Conservation (phyloP, 2,797 vertebrate genomes). For the Danio kyathit region DNA sequence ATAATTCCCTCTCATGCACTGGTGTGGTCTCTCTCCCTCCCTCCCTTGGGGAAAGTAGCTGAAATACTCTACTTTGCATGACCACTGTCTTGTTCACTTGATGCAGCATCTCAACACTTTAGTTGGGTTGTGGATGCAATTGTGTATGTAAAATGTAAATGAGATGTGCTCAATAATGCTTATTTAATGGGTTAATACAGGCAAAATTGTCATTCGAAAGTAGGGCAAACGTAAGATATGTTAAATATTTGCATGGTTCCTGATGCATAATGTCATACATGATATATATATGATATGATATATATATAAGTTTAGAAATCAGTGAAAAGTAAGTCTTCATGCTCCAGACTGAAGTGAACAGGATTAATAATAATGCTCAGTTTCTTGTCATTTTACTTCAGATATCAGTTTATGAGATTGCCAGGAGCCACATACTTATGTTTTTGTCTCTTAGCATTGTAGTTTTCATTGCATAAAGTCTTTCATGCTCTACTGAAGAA, state of each 20-base stretch:
- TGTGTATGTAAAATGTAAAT: neutral
- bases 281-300: no score
- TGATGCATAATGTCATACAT: no score
- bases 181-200: conserved; percentile 3
- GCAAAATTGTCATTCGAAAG: conserved; percentile 52
- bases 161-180: neutral
- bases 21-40: conserved; percentile 13
- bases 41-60: conserved; percentile 1
- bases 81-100: conserved; percentile 15
- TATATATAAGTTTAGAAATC: no score
- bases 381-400: no score
- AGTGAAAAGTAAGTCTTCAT: no score
- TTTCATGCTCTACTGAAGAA: no score
- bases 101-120: conserved; percentile 25
- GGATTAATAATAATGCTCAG: no score
- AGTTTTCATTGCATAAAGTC: no score
- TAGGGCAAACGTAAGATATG: conserved; percentile 72
- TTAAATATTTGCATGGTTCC: neutral
- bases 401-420: no score
- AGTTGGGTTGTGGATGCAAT: neutral
- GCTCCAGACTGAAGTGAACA: no score
- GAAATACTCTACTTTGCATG: conserved; percentile 11
- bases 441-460: no score
- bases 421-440: no score
- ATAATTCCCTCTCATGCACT: conserved; percentile 36